Evolutionary conservation across 2,888 invertebrate genomes (phyloP).

Genomic region (Onchidella celtica): DNA sequence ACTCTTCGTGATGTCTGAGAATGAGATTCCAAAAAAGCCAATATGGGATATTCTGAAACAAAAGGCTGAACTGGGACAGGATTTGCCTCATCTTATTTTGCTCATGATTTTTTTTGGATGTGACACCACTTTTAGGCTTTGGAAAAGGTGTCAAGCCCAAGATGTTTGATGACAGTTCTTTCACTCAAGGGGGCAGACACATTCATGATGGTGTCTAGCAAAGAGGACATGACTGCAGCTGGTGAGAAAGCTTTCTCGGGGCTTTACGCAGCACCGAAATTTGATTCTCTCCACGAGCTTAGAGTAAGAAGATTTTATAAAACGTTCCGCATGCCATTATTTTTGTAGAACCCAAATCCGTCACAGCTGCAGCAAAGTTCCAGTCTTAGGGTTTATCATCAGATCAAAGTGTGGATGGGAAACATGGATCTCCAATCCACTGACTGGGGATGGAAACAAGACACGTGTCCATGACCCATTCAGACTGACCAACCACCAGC

Average conservation of each 20-base stretch:
- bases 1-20: background rate
- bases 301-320: background rate
- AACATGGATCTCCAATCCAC: background rate
- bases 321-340: slow-evolving; percentile 2
- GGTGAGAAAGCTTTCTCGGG: slow-evolving; percentile 8
- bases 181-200: background rate
- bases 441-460: slow-evolving; percentile 33
- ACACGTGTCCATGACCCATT: background rate
- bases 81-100: background rate
- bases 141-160: background rate
- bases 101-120: slow-evolving; percentile 22
- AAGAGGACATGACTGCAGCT: background rate
- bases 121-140: slow-evolving; percentile 27
- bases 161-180: background rate
- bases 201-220: background rate
- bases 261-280: background rate
- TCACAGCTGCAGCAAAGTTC: slow-evolving; percentile 38
- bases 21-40: background rate
- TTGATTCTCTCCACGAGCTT: background rate
- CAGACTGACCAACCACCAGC: slow-evolving; percentile 9
- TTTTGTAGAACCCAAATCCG: slow-evolving; percentile 2
- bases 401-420: slow-evolving; percentile 15
- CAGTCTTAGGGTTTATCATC: slow-evolving; percentile 3
- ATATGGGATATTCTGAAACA: slow-evolving; percentile 9
- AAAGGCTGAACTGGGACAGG: background rate